Percentiles rank a stretch among this genome's conserved stretches.
These are phyloP conservation scores for Bimastos eiseni DNA, from an alignment of 2,888 invertebrate species.

Conservation along the genomic window DNA sequence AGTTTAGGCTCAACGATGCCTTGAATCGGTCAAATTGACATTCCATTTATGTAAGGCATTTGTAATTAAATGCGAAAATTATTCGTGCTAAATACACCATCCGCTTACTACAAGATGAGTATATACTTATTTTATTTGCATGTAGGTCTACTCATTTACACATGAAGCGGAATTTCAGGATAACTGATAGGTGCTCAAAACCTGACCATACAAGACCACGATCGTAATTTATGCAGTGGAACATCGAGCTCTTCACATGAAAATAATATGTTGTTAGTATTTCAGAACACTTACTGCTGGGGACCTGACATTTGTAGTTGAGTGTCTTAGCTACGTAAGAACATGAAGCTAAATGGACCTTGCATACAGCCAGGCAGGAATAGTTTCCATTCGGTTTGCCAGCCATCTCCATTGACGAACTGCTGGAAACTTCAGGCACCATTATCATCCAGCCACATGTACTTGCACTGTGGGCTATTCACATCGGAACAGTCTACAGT, in stretches of 20 bases:
- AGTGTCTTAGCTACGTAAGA: neutral
- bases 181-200: too few species aligned
- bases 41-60: too few species aligned
- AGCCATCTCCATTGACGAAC: neutral
- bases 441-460: neutral
- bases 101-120: too few species aligned
- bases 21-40: too few species aligned
- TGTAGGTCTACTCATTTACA: too few species aligned
- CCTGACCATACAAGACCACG: too few species aligned
- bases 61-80: too few species aligned
- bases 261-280: neutral
- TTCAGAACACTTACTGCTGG: neutral
- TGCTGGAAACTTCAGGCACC: neutral
- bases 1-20: neutral
- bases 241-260: neutral
- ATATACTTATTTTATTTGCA: too few species aligned
- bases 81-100: too few species aligned
- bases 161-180: too few species aligned
- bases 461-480: neutral
- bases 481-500: neutral
- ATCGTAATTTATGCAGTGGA: neutral
- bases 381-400: conserved; percentile 13
- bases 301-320: neutral
- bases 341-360: neutral
- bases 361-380: neutral